A percentile compares a stretch with the other conserved stretches of the same genome.
Evolutionary conservation across 2,113 vertebrate genomes (phyloP).

Genomic region (Malurus cyaneus): DNA sequence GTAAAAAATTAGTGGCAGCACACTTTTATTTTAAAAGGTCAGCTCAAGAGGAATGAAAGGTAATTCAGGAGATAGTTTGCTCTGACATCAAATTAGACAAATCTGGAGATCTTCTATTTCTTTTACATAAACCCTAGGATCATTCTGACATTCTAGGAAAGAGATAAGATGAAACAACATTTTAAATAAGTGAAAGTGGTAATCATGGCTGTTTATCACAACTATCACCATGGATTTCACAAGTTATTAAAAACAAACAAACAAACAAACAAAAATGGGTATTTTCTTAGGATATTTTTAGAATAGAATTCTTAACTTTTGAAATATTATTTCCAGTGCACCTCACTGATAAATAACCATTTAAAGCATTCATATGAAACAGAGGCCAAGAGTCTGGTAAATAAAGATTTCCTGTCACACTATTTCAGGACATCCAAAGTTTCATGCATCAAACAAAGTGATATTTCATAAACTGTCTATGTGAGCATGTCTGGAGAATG

Average conservation of each 20-base stretch:
- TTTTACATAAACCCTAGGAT: neutral
- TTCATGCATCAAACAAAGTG: neutral
- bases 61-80: neutral
- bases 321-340: neutral
- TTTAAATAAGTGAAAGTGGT: conserved; percentile 9
- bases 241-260: conserved; percentile 3
- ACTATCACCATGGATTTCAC: neutral
- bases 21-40: neutral
- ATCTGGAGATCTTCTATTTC: neutral
- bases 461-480: conserved; percentile 20
- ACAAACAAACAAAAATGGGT: neutral
- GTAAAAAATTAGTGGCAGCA: neutral
- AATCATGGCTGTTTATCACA: neutral
- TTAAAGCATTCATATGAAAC: neutral
- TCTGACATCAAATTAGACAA: neutral
- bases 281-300: neutral
- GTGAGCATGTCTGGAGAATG: neutral
- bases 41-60: neutral
- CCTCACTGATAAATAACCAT: conserved; percentile 5
- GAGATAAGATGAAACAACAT: neutral
- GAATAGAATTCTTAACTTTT: conserved; percentile 5
- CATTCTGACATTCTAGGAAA: neutral
- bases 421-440: conserved; percentile 5
- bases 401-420: neutral
- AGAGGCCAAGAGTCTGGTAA: neutral